phyloP scores from a whole-genome alignment of 2,888 invertebrate species.

The Blastobasis adustella region DNA sequence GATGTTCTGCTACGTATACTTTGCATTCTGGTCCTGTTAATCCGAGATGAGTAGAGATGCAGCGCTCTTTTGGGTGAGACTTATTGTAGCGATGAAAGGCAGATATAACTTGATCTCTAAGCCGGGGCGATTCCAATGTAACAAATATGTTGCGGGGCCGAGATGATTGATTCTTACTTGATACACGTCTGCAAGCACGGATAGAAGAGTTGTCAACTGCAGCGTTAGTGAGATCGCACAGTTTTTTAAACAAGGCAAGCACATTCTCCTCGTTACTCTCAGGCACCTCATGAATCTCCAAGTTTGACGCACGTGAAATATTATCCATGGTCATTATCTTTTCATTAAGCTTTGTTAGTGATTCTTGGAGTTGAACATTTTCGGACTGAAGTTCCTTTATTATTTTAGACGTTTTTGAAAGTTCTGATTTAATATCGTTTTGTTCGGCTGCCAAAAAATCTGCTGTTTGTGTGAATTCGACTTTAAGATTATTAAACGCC shows the following conservation, averaged over 20 bases:
- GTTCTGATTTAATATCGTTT: not conserved
- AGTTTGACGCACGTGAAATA: constrained; percentile 6
- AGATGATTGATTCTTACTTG: constrained; percentile 8
- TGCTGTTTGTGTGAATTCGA: constrained; percentile 4
- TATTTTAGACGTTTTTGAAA: not conserved
- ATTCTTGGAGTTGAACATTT: not conserved
- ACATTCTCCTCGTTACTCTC: constrained; percentile 7
- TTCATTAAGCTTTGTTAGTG: constrained; percentile 3
- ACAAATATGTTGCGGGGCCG: constrained; percentile 12
- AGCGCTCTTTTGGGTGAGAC: not conserved
- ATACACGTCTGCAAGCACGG: constrained; percentile 7
- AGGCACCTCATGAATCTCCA: constrained; percentile 11
- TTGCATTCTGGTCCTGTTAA: constrained; percentile 3
- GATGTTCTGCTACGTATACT: constrained; percentile 11
- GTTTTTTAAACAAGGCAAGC: not conserved
- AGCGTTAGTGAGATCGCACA: not conserved
- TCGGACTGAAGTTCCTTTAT: constrained; percentile 1
- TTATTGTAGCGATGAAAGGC: constrained; percentile 12
- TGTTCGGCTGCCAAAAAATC: constrained; percentile 7
- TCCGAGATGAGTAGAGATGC: constrained; percentile 6
- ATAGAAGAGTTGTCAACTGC: not conserved
- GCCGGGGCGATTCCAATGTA: constrained; percentile 4
- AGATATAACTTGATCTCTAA: constrained; percentile 13
- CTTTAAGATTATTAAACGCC: constrained; percentile 1
- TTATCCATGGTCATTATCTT: constrained; percentile 1